These are phyloP conservation scores for Mystacides longicornis DNA, from an alignment of 2,888 invertebrate genomes.

Conservation along the genomic window DNA sequence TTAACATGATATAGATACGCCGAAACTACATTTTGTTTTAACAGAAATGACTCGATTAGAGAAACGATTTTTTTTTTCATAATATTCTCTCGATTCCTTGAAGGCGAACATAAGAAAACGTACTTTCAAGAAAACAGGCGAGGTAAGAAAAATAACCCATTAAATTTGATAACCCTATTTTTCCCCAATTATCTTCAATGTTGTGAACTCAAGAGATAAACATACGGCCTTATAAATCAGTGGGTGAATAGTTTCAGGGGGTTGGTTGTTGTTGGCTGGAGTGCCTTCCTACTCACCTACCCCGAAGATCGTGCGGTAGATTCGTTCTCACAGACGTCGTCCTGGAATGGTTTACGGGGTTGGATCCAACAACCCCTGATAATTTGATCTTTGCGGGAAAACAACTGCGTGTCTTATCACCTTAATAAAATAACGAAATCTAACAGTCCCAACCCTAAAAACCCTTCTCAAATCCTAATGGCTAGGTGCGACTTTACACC, in stretches of 20 bases:
- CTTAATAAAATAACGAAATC: slow-evolving; percentile 22
- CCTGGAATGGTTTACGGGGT: not conserved
- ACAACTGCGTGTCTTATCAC: slow-evolving; percentile 24
- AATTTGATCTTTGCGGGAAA: slow-evolving; percentile 21
- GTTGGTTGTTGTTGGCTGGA: not conserved
- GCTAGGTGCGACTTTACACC: too few relatives aligned
- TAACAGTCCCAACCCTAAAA: slow-evolving; percentile 12
- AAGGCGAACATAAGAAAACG: too few relatives aligned
- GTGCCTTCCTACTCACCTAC: not conserved
- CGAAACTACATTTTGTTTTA: too few relatives aligned
- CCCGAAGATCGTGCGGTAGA: not conserved
- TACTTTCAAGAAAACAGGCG: not conserved
- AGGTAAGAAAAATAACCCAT: not conserved
- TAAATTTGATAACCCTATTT: not conserved
- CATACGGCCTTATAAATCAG: slow-evolving; percentile 6
- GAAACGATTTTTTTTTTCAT: too few relatives aligned
- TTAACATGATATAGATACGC: too few relatives aligned
- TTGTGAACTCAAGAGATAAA: slow-evolving; percentile 5
- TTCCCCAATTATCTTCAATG: slow-evolving; percentile 6
- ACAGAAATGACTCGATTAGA: too few relatives aligned
- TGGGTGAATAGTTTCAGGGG: not conserved
- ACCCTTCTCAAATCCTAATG: not conserved
- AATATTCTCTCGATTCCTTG: too few relatives aligned
- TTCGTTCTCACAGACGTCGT: not conserved
- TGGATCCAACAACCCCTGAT: slow-evolving; percentile 12